phyloP scores from a whole-genome alignment of 2,888 invertebrate genomes.

The Gastracanthus pulcherrimus region DNA sequence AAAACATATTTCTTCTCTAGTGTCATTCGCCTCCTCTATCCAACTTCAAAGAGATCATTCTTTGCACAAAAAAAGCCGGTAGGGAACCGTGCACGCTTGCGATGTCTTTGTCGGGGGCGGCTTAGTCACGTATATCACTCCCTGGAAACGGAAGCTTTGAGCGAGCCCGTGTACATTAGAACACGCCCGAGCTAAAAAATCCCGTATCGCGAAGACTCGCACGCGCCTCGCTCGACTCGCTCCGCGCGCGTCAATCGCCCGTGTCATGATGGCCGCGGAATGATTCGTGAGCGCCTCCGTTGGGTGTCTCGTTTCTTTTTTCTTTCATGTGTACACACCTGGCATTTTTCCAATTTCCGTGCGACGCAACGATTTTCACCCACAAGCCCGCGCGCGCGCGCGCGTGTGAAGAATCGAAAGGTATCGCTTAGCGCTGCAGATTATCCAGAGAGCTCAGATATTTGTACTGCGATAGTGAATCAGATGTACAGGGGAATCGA shows the following conservation, averaged over 20 bases:
- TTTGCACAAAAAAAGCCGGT: background rate
- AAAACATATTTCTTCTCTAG: background rate
- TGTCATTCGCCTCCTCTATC: background rate
- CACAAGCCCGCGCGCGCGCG: background rate
- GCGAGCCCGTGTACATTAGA: background rate
- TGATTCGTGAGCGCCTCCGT: background rate
- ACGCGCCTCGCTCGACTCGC: background rate
- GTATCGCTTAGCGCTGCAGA: too few relatives aligned
- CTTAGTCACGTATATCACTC: background rate
- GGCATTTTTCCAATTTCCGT: conserved; percentile 44
- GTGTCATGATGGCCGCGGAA: too few relatives aligned
- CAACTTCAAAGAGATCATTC: background rate
- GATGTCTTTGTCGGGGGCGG: background rate
- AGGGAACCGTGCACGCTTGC: background rate
- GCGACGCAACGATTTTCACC: conserved; percentile 17
- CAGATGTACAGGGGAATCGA: background rate
- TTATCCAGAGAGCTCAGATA: too few relatives aligned
- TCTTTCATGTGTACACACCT: background rate
- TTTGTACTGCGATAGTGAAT: conserved; percentile 2
- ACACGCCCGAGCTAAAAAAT: conserved; percentile 17
- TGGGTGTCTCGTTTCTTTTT: background rate
- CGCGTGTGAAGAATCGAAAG: background rate
- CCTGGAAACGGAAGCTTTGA: background rate
- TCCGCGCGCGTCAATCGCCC: background rate
- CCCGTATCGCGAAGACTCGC: conserved; percentile 4